These are phyloP conservation scores for Cylas formicarius DNA, from an alignment of 1,140 invertebrate genomes.

Conservation along the genomic window DNA sequence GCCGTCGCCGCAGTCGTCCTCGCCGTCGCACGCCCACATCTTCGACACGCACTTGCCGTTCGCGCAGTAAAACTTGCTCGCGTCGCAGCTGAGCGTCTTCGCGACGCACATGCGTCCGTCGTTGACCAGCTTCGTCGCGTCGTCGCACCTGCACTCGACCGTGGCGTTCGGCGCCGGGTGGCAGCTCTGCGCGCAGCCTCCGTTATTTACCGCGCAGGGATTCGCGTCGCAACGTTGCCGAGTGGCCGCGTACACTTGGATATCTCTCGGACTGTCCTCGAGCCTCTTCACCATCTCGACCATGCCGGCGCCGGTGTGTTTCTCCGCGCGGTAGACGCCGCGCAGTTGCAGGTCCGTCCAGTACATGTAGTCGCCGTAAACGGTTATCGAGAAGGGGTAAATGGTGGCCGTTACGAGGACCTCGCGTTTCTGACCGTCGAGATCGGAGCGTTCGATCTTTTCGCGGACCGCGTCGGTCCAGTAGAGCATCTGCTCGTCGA, in stretches of 20 bases:
- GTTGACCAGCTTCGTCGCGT: constrained; percentile 80
- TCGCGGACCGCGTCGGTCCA: constrained; percentile 97
- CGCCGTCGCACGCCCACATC: constrained; percentile 95
- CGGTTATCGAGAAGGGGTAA: constrained; percentile 93
- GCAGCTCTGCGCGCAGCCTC: constrained; percentile 92
- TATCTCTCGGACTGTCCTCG: constrained; percentile 84
- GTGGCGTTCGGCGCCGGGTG: constrained; percentile 79
- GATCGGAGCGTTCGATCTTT: constrained; percentile 89
- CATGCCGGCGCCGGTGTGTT: constrained; percentile 93
- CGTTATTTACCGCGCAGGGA: constrained; percentile 87
- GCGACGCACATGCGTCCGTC: constrained; percentile 86
- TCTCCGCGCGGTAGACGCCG: constrained; percentile 93
- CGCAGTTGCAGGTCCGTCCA: constrained; percentile 94
- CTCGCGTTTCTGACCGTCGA: constrained; percentile 75
- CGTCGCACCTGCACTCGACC: constrained; percentile 76
- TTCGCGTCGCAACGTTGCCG: constrained; percentile 77
- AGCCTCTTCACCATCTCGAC: constrained; percentile 87
- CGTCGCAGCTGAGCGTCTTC: constrained; percentile 81
- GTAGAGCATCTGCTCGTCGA: constrained; percentile 89
- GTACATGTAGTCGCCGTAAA: constrained; percentile 88
- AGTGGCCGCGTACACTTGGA: constrained; percentile 77
- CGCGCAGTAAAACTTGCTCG: constrained; percentile 84
- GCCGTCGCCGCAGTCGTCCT: constrained; percentile 90
- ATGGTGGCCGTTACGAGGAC: constrained; percentile 82
- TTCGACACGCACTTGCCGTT: constrained; percentile 93